phyloP scores from a whole-genome alignment of 2,888 invertebrate species.

The Formica aserva region DNA sequence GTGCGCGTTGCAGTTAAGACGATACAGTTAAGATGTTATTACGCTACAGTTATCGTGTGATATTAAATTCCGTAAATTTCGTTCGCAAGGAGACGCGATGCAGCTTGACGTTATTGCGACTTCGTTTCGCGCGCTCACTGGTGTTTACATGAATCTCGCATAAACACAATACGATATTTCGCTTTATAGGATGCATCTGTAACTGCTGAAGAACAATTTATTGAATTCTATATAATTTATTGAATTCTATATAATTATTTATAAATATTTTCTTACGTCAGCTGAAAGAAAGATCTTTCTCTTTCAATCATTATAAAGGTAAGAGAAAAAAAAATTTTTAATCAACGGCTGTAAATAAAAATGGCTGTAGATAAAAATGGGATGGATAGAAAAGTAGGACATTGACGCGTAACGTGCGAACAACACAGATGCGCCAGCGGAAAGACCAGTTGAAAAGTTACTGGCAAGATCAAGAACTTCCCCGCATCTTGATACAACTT shows the following conservation, averaged over 20 bases:
- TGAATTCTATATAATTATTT: background rate
- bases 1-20: conserved; percentile 38
- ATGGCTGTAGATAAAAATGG: background rate
- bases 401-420: conserved; percentile 66
- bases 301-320: background rate
- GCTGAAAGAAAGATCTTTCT: background rate
- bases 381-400: conserved; percentile 39
- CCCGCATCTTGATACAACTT: conserved; percentile 72
- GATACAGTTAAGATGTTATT: conserved; percentile 51
- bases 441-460: conserved; percentile 68
- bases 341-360: background rate
- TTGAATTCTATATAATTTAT: background rate
- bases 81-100: conserved; percentile 31
- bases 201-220: background rate
- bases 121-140: conserved; percentile 12
- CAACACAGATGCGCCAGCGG: conserved; percentile 70
- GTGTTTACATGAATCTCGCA: background rate
- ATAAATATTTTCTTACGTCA: background rate
- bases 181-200: background rate
- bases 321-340: background rate
- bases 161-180: background rate
- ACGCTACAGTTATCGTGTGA: conserved; percentile 55
- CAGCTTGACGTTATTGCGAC: conserved; percentile 36
- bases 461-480: conserved; percentile 70
- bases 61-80: conserved; percentile 56